Evolutionary conservation across 1,140 invertebrate species (phyloP).

Genomic region (Conus betulinus): DNA sequence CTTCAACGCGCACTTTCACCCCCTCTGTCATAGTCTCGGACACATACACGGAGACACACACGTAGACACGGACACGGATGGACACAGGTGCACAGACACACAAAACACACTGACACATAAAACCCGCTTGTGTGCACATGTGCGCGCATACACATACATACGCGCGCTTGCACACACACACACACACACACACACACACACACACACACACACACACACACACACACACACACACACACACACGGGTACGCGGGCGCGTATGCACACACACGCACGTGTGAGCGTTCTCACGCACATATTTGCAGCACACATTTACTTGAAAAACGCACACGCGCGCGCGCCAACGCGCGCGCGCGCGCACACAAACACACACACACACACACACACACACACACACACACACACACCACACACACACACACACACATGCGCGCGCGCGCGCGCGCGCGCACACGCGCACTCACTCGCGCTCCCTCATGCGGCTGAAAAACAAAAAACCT

Average conservation of each 20-base stretch:
- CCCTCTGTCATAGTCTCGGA: not conserved
- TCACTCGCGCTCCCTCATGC: not conserved
- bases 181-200: constrained; percentile 21
- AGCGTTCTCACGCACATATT: too few relatives aligned
- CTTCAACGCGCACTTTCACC: not conserved
- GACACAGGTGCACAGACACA: not conserved
- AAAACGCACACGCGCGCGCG: too few relatives aligned
- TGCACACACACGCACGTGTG: not conserved
- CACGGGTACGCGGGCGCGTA: not conserved
- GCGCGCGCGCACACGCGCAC: not conserved
- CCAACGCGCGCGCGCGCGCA: too few relatives aligned
- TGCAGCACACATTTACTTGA: too few relatives aligned
- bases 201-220: not conserved
- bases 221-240: constrained; percentile 25
- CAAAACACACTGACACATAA: constrained; percentile 14
- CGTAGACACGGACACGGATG: not conserved
- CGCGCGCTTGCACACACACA: constrained; percentile 6
- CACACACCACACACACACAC: not conserved
- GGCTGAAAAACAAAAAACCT: too few relatives aligned
- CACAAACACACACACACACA: not conserved
- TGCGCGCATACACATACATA: not conserved
- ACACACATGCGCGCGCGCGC: not conserved
- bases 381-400: not conserved
- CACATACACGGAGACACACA: not conserved
- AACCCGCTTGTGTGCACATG: not conserved